Percentiles rank a stretch among this genome's conserved stretches.
Evolutionary conservation across 2,888 invertebrate genomes (phyloP).

Genomic region (Lobophora halterata): DNA sequence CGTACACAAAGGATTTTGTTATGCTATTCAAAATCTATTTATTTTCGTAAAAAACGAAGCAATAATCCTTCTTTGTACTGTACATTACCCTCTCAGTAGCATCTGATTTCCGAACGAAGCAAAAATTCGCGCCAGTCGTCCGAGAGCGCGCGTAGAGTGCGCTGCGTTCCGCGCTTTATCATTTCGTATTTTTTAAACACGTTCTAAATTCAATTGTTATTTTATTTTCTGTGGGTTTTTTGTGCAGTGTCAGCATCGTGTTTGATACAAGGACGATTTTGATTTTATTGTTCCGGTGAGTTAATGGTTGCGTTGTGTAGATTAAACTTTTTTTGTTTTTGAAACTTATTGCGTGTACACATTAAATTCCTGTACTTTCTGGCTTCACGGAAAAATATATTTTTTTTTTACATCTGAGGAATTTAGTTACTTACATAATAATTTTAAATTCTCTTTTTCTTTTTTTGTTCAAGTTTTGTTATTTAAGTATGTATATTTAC

Average conservation of each 20-base stretch:
- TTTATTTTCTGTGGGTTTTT: slow-evolving; percentile 26
- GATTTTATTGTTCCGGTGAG: slow-evolving; percentile 25
- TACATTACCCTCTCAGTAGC: too few relatives aligned
- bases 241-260: slow-evolving; percentile 29
- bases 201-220: slow-evolving; percentile 24
- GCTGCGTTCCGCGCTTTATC: slow-evolving; percentile 30
- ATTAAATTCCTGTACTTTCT: too few relatives aligned
- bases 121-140: slow-evolving; percentile 24
- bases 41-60: slow-evolving; percentile 9
- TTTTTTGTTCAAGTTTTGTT: too few relatives aligned
- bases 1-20: too few relatives aligned
- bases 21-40: too few relatives aligned
- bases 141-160: slow-evolving; percentile 34
- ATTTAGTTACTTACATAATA: too few relatives aligned
- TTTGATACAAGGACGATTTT: slow-evolving; percentile 21
- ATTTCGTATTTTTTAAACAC: slow-evolving; percentile 20
- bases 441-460: too few relatives aligned
- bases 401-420: too few relatives aligned
- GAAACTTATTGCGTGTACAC: slow-evolving; percentile 16
- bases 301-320: slow-evolving; percentile 12
- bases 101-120: slow-evolving; percentile 3
- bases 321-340: slow-evolving; percentile 14
- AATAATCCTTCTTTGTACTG: too few relatives aligned
- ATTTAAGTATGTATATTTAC: too few relatives aligned
- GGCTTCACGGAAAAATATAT: too few relatives aligned